Evolutionary conservation across 2,888 invertebrate species (phyloP).

Genomic region (Caenorhabditis sp.): DNA sequence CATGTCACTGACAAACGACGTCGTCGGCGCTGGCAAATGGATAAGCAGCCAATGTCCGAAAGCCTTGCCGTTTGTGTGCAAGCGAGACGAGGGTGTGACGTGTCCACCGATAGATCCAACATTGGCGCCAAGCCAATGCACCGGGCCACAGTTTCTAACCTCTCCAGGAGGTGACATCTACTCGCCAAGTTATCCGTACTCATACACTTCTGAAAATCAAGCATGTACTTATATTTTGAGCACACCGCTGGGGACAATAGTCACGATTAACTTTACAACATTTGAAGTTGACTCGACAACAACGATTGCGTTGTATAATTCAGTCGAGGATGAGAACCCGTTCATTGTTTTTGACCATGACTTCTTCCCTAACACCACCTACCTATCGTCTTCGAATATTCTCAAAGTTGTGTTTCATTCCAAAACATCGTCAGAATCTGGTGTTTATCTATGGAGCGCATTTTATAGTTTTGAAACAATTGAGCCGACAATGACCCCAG

Average conservation of each 20-base stretch:
- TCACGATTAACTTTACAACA: conserved; percentile 19
- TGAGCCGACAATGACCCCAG: neutral
- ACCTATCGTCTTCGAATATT: conserved; percentile 32
- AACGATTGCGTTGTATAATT: conserved; percentile 21
- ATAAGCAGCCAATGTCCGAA: conserved; percentile 34
- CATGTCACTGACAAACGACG: conserved; percentile 10
- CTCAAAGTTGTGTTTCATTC: conserved; percentile 37
- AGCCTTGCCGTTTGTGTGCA: conserved; percentile 26
- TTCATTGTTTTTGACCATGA: conserved; percentile 14
- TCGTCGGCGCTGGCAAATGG: conserved; percentile 25
- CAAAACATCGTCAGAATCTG: no score
- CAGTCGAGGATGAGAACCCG: conserved; percentile 30
- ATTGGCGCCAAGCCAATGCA: conserved; percentile 23
- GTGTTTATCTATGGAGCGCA: neutral
- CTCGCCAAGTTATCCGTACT: conserved; percentile 33
- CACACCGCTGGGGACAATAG: conserved; percentile 22
- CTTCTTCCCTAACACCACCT: conserved; percentile 17
- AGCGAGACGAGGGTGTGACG: no score
- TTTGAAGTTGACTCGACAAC: conserved; percentile 20
- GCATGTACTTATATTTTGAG: conserved; percentile 29
- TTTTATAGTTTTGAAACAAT: neutral
- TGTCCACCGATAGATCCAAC: no score
- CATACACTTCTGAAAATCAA: conserved; percentile 16
- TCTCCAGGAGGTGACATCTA: conserved; percentile 26
- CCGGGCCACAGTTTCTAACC: conserved; percentile 16